Base-by-base conservation (phyloP, 2,113 vertebrate species). In the Dendrocopos noguchii region DNA sequence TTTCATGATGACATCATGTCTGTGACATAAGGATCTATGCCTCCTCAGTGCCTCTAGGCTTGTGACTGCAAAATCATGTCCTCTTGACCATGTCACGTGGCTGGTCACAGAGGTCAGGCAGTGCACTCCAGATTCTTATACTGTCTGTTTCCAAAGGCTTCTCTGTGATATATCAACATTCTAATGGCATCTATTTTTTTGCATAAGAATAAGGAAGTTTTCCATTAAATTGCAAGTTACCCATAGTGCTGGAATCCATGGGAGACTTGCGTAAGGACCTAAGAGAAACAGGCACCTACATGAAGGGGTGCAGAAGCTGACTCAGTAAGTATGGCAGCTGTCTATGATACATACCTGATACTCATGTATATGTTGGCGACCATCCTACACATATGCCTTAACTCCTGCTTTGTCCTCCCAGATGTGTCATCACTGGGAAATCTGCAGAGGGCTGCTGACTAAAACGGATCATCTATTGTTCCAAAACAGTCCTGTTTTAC, bases 371-470 rank as follows among this genome's bases (percentile, higher is more conserved):
- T 65, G 28, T 36, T 89, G 90, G 84, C 20, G 0, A 44, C 59
- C 33, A 9, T 55, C 59, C 76, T n/a, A 56, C 71, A 44, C 52
- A 80, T 84, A n/a, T 47, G 75, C 71, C 36, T 94, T 68, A 59
- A 79, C 17, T 84, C 84, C 59, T 84, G 84, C 92, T 91, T 91
- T 81, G 88, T 71, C 82, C 59, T 95, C 75, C 87, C 82, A 84
- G 44, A 80, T 90, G 72, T 82, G 88, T 90, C 88, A 80, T 73
- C 75, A n/a, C 0, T 53, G 72, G 46, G 67, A 90, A 87, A 89
- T 79, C 24, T 68, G 55, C 50, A 87, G 59, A 79, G 27, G 24
- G 31, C 27, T 89, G 50, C 75, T 85, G 56, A 34, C 66, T 44
- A 34, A 73, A 94, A 76, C 18, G 71, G 18, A 42, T 81, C 87